Evolutionary conservation across 2,888 invertebrate species (phyloP).

Genomic region (Drosophila glabriapex): DNA sequence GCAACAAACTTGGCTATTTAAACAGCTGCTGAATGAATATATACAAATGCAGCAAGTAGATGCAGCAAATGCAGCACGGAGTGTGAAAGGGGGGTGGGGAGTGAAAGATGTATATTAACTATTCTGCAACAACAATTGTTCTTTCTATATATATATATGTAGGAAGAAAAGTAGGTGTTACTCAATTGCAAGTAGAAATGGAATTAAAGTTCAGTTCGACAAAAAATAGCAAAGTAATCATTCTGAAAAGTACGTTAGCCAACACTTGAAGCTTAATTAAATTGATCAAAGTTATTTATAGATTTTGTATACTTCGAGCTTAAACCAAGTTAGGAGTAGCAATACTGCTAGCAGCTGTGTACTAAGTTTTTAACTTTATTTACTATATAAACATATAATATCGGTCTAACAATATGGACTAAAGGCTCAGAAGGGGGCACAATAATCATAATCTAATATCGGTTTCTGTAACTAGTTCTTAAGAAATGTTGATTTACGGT

Average conservation of each 20-base stretch:
- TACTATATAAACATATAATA: not conserved
- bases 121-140: not conserved
- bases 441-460: not conserved
- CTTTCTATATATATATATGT: not conserved
- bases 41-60: slow-evolving; percentile 19
- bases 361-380: not conserved
- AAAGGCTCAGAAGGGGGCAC: not conserved
- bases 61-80: not conserved
- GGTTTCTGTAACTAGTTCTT: not conserved
- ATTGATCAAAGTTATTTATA: not conserved
- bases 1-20: slow-evolving; percentile 78
- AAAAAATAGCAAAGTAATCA: not conserved
- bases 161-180: not conserved
- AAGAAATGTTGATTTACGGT: not conserved
- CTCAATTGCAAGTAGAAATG: not conserved
- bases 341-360: not conserved
- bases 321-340: not conserved
- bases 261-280: not conserved
- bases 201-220: not conserved
- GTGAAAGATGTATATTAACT: not conserved
- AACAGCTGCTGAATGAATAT: slow-evolving; percentile 61
- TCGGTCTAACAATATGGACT: not conserved
- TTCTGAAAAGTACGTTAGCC: not conserved
- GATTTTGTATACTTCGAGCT: too few species aligned
- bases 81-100: not conserved